Base-by-base conservation (phyloP, 1,140 invertebrate genomes). In the Chrysomallon squamiferum region DNA sequence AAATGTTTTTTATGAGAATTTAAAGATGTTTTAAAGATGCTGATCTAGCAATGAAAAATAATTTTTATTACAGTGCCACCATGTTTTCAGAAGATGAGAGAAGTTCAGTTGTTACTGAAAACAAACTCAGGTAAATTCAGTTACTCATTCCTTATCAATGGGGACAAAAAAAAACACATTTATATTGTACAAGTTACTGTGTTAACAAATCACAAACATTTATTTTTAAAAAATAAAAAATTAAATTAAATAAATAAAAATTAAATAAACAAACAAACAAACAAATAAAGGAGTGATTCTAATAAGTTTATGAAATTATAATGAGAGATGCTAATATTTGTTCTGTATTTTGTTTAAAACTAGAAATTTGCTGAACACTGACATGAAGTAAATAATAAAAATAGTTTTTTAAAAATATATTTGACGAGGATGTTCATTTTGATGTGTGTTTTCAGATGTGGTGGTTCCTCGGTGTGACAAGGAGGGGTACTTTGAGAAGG, bases 381-480 rank as follows among this genome's bases (percentile, higher is more conserved):
- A 43, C 9, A 43, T 43, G n/a, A 43, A 43, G n/a, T 11, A 11
- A 11, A 11, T 43, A 43, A 43, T 11, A 43, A 43, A 43, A 43
- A 43, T 11, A 43, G n/a, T 43, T 43, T 11, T 43, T 43, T n/a
- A 18, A 20, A 18, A 1, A 45, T 4, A 45, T 45, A 18, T 43
- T 43, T 43, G 41, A 43, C n/a, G 43, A 2, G 15, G 45, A 47
- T 47, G 35, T 11, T 33, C 20, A 20, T 43, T 62, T 15, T 64
- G 65, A n/a, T n/a, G n/a, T n/a, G 3, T 54, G 60, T 72, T 87
- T 88, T 69, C 83, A 90, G 92, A 91, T 69, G 90, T 90, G 33
- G 94, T 93, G 84, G 89, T 92, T 72, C 94, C 94, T 35, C 88
- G 91, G 72, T 96, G 94, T 86, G 94, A 95, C 86, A 89, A 88